Conservation (phyloP, 2,113 vertebrate genomes). For the Phaethornis superciliosus region DNA sequence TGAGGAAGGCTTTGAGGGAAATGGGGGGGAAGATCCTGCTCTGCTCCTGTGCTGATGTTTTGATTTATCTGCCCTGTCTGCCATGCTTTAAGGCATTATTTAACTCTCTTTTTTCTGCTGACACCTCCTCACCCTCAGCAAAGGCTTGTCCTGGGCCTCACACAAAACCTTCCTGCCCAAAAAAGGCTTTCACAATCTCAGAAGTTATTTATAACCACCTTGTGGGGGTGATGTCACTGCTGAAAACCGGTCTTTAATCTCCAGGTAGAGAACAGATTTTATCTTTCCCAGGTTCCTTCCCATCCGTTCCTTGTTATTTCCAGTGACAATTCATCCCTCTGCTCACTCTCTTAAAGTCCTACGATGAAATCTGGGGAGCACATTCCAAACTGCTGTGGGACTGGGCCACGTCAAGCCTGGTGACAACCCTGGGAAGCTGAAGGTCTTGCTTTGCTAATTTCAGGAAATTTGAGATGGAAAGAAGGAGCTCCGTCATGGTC, state of each 20-base stretch:
- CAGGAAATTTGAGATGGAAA: not conserved
- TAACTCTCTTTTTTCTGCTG: not conserved
- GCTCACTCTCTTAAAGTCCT: not conserved
- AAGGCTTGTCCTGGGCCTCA: not conserved
- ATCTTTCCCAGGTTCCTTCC: not conserved
- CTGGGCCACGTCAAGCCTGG: not conserved
- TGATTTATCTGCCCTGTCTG: conserved; percentile 24
- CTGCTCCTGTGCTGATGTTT: conserved; percentile 17
- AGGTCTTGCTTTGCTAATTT: not conserved
- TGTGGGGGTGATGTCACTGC: not conserved
- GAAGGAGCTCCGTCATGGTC: not conserved
- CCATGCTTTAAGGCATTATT: not conserved
- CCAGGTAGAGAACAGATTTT: not conserved
- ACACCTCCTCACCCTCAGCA: not conserved
- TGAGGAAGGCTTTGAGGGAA: conserved; percentile 26
- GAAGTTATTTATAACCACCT: not conserved
- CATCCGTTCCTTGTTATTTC: not conserved
- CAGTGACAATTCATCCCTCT: not conserved
- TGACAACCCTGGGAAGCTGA: not conserved
- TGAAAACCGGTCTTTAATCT: not conserved
- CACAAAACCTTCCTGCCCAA: not conserved
- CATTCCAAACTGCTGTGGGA: not conserved
- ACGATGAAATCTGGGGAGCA: no score
- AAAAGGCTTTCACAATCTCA: not conserved
- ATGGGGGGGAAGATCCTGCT: conserved; percentile 20